These are phyloP conservation scores for Dolichopus griseipennis DNA, from an alignment of 2,888 invertebrate species.

Conservation along the genomic window DNA sequence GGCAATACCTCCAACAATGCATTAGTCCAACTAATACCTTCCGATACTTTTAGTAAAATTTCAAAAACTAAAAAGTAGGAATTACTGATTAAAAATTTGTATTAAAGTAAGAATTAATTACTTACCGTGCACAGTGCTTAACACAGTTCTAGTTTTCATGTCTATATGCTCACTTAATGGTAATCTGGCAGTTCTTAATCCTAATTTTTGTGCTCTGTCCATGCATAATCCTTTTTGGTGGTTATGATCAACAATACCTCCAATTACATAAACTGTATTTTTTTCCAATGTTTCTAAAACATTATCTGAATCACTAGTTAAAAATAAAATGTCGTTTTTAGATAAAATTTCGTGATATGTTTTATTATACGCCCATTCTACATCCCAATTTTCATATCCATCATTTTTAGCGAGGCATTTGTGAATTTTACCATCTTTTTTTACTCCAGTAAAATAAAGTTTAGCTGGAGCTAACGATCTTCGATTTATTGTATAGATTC, in stretches of 20 bases:
- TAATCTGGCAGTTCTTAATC: conserved; percentile 70
- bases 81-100: conserved; percentile 3
- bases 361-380: conserved; percentile 59
- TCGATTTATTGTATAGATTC: conserved; percentile 86
- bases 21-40: conserved; percentile 70
- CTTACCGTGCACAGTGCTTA: conserved; percentile 90
- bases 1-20: conserved; percentile 70
- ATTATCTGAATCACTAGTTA: conserved; percentile 90
- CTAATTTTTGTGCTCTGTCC: conserved; percentile 67
- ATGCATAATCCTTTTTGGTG: conserved; percentile 87
- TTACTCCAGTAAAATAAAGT: conserved; percentile 72
- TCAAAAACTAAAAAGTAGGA: conserved; percentile 63
- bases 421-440: conserved; percentile 56
- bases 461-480: conserved; percentile 70
- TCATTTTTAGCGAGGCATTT: conserved; percentile 69
- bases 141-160: conserved; percentile 86
- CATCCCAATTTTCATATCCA: conserved; percentile 90
- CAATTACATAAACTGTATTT: conserved; percentile 83
- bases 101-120: neutral
- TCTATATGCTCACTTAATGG: conserved; percentile 83
- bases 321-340: conserved; percentile 73
- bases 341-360: conserved; percentile 63
- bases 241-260: conserved; percentile 96
- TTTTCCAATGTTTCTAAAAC: conserved; percentile 65
- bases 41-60: conserved; percentile 65